Base-by-base conservation (phyloP, 2,113 vertebrate species). In the Condylura cristata region DNA sequence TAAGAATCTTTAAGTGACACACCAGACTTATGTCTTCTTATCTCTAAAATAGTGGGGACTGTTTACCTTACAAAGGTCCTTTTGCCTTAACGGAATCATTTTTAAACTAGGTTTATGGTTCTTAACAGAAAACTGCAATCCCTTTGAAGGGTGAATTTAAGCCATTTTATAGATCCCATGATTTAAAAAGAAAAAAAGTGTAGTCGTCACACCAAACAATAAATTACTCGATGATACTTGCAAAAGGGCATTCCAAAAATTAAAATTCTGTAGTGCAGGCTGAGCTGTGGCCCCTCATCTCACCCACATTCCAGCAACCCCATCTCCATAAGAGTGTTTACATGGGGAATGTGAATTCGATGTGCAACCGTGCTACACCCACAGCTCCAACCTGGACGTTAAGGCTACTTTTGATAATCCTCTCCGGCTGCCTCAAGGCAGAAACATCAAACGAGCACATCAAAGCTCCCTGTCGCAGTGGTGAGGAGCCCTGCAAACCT, bases 361-460 rank as follows among this genome's bases (percentile, higher is more conserved):
- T 32, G 39, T 61, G 91, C 71, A 32, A 89, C 13, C 74, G 61
- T 37, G 1, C 53, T 56, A 9, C n/a, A 53, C 56, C 93, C 60
- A 91, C 93, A 95, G 39, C 94, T 95, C 97, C 97, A 96, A 91
- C 96, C 90, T 44, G 4, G 86, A 26, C 41, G 94, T 95, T 97
- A 87, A 58, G 97, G 93, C 96, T 96, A 96, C 92, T 93, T 96
- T 96, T 97, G 97, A 97, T 97, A 98, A 97, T 97, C 95, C 88
- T 93, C 97, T 96, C 91, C 79, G 90, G 97, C 96, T 81, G 97
- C 98, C 98, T 96, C 80, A 17, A 98, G 98, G 97, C 97, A 97
- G 95, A 28, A 97, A 98, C 98, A 98, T 98, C 98, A 98, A 98
- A 98, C 93, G 96, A 93, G 83, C 75, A 98, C 97, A 98, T 98